phyloP scores from a whole-genome alignment of 2,888 invertebrate genomes.

The Macroteleia sp. region DNA sequence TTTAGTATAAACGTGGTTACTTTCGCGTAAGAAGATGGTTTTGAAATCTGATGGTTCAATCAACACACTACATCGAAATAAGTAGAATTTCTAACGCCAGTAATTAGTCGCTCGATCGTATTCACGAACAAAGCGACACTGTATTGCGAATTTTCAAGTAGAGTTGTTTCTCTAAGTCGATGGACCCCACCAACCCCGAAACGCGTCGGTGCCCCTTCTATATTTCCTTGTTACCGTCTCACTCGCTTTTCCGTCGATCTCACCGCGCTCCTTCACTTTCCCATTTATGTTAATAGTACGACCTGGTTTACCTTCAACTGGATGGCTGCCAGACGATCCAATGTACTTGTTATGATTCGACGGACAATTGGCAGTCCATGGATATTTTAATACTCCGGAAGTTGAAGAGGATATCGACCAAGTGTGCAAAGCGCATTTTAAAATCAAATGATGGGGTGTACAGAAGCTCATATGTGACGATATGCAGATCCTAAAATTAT shows the following conservation, averaged over 20 bases:
- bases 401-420: conserved; percentile 39
- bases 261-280: conserved; percentile 68
- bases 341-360: conserved; percentile 61
- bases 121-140: conserved; percentile 70
- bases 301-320: conserved; percentile 75
- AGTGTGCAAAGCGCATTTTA: conserved; percentile 39
- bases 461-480: conserved; percentile 20
- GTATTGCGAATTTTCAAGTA: conserved; percentile 69
- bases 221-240: conserved; percentile 64
- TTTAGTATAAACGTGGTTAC: too few relatives aligned
- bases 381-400: conserved; percentile 49
- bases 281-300: conserved; percentile 72
- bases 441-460: conserved; percentile 27
- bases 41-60: too few relatives aligned
- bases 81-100: too few relatives aligned
- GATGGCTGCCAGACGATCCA: conserved; percentile 60
- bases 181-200: conserved; percentile 64
- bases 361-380: conserved; percentile 60
- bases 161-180: conserved; percentile 52
- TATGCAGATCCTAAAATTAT: background rate
- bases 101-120: conserved; percentile 52
- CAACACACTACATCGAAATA: too few relatives aligned
- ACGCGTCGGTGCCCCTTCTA: conserved; percentile 27
- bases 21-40: too few relatives aligned
- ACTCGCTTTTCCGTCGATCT: conserved; percentile 42